phyloP scores from a whole-genome alignment of 2,113 vertebrate genomes.

The Glaucidium brasilianum region DNA sequence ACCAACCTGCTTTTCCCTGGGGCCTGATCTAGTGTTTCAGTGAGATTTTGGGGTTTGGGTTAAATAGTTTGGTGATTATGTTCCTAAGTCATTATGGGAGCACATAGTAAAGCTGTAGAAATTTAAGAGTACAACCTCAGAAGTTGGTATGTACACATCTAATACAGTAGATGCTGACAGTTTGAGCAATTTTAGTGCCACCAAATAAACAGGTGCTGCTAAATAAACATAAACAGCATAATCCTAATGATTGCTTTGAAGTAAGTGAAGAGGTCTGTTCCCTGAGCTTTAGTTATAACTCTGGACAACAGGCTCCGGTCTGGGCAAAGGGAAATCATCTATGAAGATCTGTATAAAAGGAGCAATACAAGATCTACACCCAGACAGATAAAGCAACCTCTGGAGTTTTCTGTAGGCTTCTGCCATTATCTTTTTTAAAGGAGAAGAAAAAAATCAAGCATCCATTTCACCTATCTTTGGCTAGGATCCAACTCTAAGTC shows the following conservation, averaged over 20 bases:
- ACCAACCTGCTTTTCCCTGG: not conserved
- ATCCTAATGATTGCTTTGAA: not conserved
- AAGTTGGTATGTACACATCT: not conserved
- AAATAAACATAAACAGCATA: not conserved
- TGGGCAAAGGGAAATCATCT: not conserved
- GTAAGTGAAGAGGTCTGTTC: not conserved
- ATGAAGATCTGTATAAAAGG: not conserved
- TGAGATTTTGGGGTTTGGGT: not conserved
- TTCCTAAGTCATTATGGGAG: not conserved
- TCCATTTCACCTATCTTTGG: not conserved
- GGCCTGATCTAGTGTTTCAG: not conserved
- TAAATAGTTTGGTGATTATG: not conserved
- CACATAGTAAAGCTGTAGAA: not conserved
- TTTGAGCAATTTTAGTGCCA: not conserved
- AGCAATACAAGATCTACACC: not conserved
- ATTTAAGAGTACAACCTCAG: not conserved
- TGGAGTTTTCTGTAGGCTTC: not conserved
- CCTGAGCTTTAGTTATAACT: not conserved
- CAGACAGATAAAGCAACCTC: not conserved
- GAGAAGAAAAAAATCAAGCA: not conserved
- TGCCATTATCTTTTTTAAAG: not conserved
- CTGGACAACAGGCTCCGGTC: not conserved
- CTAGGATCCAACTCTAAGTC: not conserved
- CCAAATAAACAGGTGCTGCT: too few relatives aligned
- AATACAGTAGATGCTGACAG: not conserved